These are phyloP conservation scores for Megaustenia siamemsis DNA, from an alignment of 2,888 invertebrate genomes.

Conservation along the genomic window DNA sequence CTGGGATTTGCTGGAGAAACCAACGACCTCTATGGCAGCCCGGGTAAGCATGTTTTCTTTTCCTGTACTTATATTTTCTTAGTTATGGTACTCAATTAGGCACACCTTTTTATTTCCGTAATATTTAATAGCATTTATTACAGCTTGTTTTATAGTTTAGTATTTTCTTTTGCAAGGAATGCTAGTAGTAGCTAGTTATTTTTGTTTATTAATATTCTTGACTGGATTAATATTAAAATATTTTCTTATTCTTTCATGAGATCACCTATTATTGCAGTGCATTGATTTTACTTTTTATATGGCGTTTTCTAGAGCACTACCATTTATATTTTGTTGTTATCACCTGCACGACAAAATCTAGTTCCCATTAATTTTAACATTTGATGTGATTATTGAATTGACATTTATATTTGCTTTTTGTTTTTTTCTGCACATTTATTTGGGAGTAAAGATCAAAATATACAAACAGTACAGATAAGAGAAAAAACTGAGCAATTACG, in stretches of 20 bases:
- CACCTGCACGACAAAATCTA: not conserved
- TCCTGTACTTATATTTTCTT: not conserved
- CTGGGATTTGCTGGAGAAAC: conserved; percentile 98
- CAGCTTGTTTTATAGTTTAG: no score
- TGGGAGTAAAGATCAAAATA: no score
- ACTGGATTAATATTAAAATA: no score
- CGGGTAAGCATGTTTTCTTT: conserved; percentile 88
- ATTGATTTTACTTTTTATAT: not conserved
- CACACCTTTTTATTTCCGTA: not conserved
- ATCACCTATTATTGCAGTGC: no score
- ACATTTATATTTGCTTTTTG: no score
- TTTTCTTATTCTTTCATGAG: no score
- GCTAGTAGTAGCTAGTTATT: no score
- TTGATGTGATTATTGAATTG: not conserved
- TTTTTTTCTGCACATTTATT: no score
- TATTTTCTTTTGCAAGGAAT: no score
- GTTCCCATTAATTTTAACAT: not conserved
- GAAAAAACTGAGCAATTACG: no score
- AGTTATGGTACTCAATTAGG: not conserved
- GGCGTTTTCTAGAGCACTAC: not conserved
- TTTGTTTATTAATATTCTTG: no score
- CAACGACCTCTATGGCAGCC: conserved; percentile 95
- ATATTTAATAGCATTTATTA: not conserved
- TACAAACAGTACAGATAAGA: no score
- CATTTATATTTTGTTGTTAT: not conserved